Evolutionary conservation across 2,113 vertebrate genomes (phyloP), one percentile per base, ranked within the genome.

Genomic region (Scophthalmus maximus): DNA sequence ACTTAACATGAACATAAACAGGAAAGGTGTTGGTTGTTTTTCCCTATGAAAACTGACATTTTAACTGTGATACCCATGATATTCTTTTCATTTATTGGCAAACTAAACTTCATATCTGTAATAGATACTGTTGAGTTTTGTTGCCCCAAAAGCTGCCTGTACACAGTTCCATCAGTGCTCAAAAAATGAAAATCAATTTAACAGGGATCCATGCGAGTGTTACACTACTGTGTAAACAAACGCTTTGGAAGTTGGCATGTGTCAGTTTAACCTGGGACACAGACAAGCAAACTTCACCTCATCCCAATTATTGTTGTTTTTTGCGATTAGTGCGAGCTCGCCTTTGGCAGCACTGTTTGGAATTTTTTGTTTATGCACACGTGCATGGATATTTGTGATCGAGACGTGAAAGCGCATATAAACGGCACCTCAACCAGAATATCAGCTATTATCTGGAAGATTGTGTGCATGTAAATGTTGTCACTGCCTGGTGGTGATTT

Each of bases 401-500:
- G 62, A 72, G 82, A 82, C 72, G 57, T 60, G 61, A 69, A 78
- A 23, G 60, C 71, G 71, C 50, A 68, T 57, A 82, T 63, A 73
- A 88, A 79, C 75, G 29, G 72, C 73, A 68, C 52, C 67, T 59
- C 46, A 75, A 81, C 57, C 59, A 51, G 57, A 75, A 85, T 86
- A 84, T 82, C 78, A 49, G 50, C 76, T 84, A 84, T 84, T 87
- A 87, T 89, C 76, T 82, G 60, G 72, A 66, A 77, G 76, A 76
- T 46, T 59, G 68, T 62, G 70, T 68, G 74, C 83, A 89, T 90
- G 81, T 87, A 87, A 90, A 92, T 87, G 86, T 78, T 82, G 87
- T 86, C 87, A 87, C 82, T 68, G 74, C 89, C 92, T 64, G 83
- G 79, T 86, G 88, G 83, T 86, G 89, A 93, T 93, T 91, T 92